Evolutionary conservation across 2,113 vertebrate genomes (phyloP).

Genomic region (Brienomyrus brachyistius): DNA sequence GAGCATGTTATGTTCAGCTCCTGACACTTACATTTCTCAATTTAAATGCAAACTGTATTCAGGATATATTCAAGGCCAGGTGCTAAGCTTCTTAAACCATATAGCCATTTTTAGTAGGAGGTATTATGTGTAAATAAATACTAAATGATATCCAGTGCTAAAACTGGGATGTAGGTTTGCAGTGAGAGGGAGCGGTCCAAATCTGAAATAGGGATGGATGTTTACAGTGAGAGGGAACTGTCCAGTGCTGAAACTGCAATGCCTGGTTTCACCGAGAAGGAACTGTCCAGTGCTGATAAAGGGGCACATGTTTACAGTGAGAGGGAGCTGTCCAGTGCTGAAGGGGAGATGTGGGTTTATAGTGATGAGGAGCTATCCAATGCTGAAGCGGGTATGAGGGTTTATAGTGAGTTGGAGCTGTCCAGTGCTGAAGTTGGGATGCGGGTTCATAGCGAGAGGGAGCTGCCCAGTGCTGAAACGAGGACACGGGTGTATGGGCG

Average conservation of each 20-base stretch:
- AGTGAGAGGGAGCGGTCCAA: background rate
- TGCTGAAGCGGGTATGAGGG: background rate
- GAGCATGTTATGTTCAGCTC: background rate
- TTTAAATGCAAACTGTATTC: background rate
- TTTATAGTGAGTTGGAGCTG: background rate
- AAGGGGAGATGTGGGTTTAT: background rate
- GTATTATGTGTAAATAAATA: background rate
- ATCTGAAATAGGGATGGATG: background rate
- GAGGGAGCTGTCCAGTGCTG: background rate
- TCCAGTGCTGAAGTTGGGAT: background rate
- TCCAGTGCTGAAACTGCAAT: accelerated
- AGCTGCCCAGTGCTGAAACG: background rate
- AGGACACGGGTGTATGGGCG: background rate
- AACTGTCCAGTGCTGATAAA: background rate
- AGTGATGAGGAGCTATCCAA: background rate
- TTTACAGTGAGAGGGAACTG: background rate
- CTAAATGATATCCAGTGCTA: background rate
- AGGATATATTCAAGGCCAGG: background rate
- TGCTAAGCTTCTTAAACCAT: background rate
- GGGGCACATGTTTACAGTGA: background rate
- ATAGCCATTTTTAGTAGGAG: background rate
- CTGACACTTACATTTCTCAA: background rate
- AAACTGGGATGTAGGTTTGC: background rate
- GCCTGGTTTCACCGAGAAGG: background rate
- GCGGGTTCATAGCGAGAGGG: accelerated